Evolutionary conservation across 2,888 invertebrate genomes (phyloP).

Genomic region (Phoenoteleia sp.): DNA sequence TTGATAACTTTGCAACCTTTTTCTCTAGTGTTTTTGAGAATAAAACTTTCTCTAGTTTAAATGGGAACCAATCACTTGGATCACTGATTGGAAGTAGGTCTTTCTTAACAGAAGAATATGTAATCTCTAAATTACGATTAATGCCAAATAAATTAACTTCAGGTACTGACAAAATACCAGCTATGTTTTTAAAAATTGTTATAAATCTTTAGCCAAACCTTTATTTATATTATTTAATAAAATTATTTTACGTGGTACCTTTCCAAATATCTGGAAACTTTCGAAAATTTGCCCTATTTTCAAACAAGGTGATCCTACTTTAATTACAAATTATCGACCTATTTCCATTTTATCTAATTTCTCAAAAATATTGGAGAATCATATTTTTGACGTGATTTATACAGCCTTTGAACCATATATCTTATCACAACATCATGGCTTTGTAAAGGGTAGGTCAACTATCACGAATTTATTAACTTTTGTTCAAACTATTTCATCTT

Average conservation of each 20-base stretch:
- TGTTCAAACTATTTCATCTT: not conserved
- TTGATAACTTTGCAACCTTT: not conserved
- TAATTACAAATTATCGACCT: not conserved
- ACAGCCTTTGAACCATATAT: not conserved
- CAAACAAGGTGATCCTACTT: not conserved
- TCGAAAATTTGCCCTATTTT: not conserved
- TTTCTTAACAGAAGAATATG: not conserved
- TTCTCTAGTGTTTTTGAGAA: not conserved
- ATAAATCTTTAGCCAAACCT: not conserved
- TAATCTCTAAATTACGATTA: no score
- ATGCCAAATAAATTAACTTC: not conserved
- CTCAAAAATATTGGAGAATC: slow-evolving; percentile 1
- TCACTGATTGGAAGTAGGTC: not conserved
- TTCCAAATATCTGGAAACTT: slow-evolving; percentile 3
- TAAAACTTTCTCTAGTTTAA: no score
- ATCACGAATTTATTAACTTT: not conserved
- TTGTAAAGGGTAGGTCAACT: not conserved
- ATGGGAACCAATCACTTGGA: no score
- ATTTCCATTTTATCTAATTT: not conserved
- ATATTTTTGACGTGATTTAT: not conserved
- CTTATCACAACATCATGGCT: not conserved
- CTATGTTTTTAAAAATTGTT: not conserved
- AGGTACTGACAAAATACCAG: not conserved
- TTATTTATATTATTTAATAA: not conserved
- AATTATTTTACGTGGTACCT: not conserved